Conservation (phyloP, 2,888 invertebrate species). For the Physocephala rufipes region DNA sequence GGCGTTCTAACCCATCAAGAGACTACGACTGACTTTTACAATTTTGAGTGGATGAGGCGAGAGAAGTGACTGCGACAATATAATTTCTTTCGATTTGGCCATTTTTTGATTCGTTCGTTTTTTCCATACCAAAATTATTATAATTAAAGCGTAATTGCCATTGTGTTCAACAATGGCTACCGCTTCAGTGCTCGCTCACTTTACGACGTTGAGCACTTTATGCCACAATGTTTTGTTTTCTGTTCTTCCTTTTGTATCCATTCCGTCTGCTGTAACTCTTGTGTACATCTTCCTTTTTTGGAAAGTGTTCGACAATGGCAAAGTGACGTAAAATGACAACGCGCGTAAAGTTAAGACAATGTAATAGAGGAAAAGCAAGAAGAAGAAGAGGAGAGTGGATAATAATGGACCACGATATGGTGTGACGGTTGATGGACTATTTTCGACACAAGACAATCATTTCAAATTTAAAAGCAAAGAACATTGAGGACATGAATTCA, state of each 20-base stretch:
- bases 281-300: neutral
- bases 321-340: slow-evolving; percentile 17
- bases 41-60: no score
- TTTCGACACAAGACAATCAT: no score
- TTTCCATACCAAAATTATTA: slow-evolving; percentile 57
- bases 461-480: no score
- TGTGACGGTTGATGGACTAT: no score
- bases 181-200: slow-evolving; percentile 51
- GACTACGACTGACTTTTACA: no score
- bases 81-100: neutral
- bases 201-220: slow-evolving; percentile 27
- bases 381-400: neutral
- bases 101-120: neutral
- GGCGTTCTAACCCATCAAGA: no score
- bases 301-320: slow-evolving; percentile 30
- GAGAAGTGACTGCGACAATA: neutral
- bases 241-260: neutral
- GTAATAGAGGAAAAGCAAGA: neutral
- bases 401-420: slow-evolving; percentile 22
- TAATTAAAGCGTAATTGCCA: slow-evolving; percentile 59
- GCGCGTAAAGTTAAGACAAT: neutral
- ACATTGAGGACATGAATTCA: no score
- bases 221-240: slow-evolving; percentile 19
- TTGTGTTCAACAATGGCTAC: slow-evolving; percentile 60
- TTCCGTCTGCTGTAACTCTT: neutral